Evolutionary conservation across 2,888 invertebrate genomes (phyloP).

Genomic region (Dioctria linearis): DNA sequence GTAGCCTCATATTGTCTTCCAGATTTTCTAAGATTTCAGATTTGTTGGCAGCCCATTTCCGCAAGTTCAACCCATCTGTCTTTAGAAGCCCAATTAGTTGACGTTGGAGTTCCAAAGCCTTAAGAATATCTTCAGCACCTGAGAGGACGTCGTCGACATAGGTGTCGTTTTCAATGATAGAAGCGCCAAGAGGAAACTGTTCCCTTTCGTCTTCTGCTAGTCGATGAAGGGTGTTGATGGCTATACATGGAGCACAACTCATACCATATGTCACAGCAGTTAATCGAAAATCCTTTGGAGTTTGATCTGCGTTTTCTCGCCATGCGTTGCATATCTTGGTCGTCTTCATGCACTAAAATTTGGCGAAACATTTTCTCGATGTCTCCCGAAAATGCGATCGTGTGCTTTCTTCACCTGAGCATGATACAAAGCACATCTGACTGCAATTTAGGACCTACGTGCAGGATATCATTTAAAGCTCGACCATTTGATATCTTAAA

Average conservation of each 20-base stretch:
- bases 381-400: background rate
- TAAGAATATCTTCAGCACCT: too few relatives aligned
- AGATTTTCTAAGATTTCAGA: background rate
- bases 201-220: too few relatives aligned
- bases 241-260: background rate
- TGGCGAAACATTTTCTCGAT: conserved; percentile 15
- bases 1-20: background rate
- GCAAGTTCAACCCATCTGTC: background rate
- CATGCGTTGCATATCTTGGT: background rate
- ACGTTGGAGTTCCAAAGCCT: too few relatives aligned
- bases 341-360: background rate
- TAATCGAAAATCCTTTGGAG: too few relatives aligned
- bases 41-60: background rate
- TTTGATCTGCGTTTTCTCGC: too few relatives aligned
- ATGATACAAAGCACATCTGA: too few relatives aligned
- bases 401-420: too few relatives aligned
- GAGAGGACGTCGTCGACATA: conserved; percentile 7
- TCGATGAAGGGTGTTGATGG: background rate
- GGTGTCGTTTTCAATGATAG: background rate
- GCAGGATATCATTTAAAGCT: background rate
- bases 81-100: too few relatives aligned
- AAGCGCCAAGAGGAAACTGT: too few relatives aligned
- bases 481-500: background rate
- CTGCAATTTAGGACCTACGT: too few relatives aligned
- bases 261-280: background rate